Evolutionary conservation across 2,888 invertebrate genomes (phyloP).

Genomic region (Chymomyza caudatula): DNA sequence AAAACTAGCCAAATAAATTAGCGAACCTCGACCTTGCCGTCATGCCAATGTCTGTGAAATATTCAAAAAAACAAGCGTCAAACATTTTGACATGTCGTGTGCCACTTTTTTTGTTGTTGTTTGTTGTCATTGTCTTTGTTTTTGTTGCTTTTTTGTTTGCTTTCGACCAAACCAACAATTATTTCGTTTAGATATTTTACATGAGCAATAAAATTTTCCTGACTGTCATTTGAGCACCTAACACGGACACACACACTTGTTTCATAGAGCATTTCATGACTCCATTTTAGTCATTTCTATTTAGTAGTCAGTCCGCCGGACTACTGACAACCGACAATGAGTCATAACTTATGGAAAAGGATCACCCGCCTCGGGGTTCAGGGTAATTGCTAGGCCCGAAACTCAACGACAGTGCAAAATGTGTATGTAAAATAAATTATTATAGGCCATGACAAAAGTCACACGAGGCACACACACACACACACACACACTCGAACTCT

Average conservation of each 20-base stretch:
- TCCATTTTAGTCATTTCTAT: conserved; percentile 32
- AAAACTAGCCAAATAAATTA: conserved; percentile 42
- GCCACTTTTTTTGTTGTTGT: neutral
- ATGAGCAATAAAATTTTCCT: conserved; percentile 57
- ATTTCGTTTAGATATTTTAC: conserved; percentile 60
- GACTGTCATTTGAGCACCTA: conserved; percentile 50
- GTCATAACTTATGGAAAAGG: conserved; percentile 14
- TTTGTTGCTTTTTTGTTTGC: neutral
- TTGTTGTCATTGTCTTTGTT: neutral
- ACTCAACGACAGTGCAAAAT: conserved; percentile 50
- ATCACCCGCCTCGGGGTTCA: neutral
- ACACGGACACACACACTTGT: conserved; percentile 18
- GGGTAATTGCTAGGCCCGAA: conserved; percentile 37
- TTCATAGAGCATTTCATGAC: conserved; percentile 48
- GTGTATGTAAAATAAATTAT: conserved; percentile 46
- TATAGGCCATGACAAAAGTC: conserved; percentile 40
- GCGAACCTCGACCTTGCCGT: conserved; percentile 21
- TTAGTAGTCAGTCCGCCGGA: neutral
- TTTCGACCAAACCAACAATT: conserved; percentile 48
- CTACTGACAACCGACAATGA: neutral
- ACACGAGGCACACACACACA: conserved; percentile 17
- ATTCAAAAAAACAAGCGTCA: neutral
- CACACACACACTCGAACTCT: conserved; percentile 14
- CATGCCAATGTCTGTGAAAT: neutral
- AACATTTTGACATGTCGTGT: neutral